Percentiles rank a stretch among this genome's conserved stretches.
Conservation (phyloP, 2,888 invertebrate genomes). For the Cepaea hortensis region DNA sequence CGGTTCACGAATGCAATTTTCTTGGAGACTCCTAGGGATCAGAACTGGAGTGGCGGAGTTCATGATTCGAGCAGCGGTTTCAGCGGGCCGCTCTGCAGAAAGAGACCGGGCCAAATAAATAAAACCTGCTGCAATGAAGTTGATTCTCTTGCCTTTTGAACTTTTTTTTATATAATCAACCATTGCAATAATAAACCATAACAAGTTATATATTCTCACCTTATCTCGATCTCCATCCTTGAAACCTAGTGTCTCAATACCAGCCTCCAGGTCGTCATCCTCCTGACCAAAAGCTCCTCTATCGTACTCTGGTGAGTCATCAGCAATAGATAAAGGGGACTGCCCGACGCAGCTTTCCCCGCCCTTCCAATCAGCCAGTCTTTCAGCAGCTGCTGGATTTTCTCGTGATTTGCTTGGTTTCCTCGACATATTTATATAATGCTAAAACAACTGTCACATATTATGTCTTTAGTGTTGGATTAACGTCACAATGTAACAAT, state of each 20-base stretch:
- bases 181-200: too few species aligned
- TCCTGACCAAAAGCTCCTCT: slow-evolving; percentile 50
- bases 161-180: too few species aligned
- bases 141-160: too few species aligned
- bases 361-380: slow-evolving; percentile 52
- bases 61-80: too few species aligned
- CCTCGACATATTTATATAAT: slow-evolving; percentile 42
- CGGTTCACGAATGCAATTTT: too few species aligned
- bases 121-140: too few species aligned
- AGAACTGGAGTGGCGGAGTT: too few species aligned
- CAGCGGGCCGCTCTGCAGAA: too few species aligned
- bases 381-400: slow-evolving; percentile 51
- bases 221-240: slow-evolving; percentile 50
- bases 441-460: background rate
- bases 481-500: background rate
- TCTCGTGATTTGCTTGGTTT: slow-evolving; percentile 50
- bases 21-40: too few species aligned
- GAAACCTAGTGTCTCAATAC: slow-evolving; percentile 47
- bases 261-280: slow-evolving; percentile 43
- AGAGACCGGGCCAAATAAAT: too few species aligned
- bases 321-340: slow-evolving; percentile 43
- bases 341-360: slow-evolving; percentile 44
- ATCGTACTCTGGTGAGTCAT: slow-evolving; percentile 53
- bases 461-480: background rate
- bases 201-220: background rate